These are phyloP conservation scores for Choristoneura fumiferana DNA, from an alignment of 1,140 invertebrate genomes.

Conservation along the genomic window DNA sequence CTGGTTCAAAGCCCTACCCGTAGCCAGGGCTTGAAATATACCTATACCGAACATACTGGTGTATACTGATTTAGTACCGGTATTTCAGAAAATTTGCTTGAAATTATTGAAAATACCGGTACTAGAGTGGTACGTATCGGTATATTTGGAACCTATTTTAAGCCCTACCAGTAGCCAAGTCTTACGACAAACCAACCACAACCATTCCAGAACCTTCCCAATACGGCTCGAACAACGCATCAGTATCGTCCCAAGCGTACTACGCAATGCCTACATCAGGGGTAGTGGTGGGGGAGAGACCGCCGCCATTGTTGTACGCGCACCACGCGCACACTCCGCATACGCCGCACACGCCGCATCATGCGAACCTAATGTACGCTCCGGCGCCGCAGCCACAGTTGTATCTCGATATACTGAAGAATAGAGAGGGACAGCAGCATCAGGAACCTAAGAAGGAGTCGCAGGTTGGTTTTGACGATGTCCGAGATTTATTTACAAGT, in stretches of 20 bases:
- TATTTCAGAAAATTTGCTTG: no score
- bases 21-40: no score
- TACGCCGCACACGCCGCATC: slow-evolving; percentile 49
- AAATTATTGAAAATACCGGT: no score
- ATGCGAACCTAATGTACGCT: slow-evolving; percentile 63
- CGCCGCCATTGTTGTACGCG: slow-evolving; percentile 61
- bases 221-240: slow-evolving; percentile 55
- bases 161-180: background rate
- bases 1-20: no score
- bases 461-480: slow-evolving; percentile 37
- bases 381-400: slow-evolving; percentile 59
- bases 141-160: no score
- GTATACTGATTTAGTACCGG: no score
- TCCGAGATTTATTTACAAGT: background rate
- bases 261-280: slow-evolving; percentile 65
- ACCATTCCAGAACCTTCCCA: slow-evolving; percentile 53
- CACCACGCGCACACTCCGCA: slow-evolving; percentile 57
- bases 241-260: slow-evolving; percentile 49
- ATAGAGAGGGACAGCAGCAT: slow-evolving; percentile 55
- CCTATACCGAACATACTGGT: no score
- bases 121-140: no score
- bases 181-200: background rate
- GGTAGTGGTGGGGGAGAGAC: slow-evolving; percentile 57
- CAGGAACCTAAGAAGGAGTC: slow-evolving; percentile 61
- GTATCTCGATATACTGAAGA: slow-evolving; percentile 64